phyloP scores from a whole-genome alignment of 2,113 vertebrate genomes.

The Mobula birostris region DNA sequence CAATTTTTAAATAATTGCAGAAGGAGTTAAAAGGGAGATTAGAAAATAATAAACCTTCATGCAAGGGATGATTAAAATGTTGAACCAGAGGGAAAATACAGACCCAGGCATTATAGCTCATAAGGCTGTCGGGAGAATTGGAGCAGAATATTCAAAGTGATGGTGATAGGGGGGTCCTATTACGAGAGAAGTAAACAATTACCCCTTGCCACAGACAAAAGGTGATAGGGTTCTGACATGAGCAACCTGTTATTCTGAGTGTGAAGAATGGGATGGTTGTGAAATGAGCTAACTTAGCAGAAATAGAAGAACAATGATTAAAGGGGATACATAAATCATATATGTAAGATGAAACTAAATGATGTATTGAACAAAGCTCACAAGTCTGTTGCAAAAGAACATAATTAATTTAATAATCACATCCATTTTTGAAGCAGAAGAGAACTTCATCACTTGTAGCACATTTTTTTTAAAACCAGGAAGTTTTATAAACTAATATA shows the following conservation, averaged over 20 bases:
- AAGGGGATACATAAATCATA: neutral
- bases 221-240: neutral
- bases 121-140: too few species aligned
- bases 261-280: neutral
- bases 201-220: too few species aligned
- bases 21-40: neutral
- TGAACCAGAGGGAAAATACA: neutral
- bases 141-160: too few species aligned
- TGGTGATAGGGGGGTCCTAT: too few species aligned
- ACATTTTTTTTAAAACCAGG: neutral
- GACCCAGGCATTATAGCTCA: neutral
- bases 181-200: too few species aligned
- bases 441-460: too few species aligned
- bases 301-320: neutral
- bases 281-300: neutral
- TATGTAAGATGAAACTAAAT: neutral
- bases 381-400: neutral
- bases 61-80: neutral
- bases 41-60: slow-evolving; percentile 1
- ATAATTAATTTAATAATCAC: neutral
- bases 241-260: neutral
- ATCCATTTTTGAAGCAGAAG: neutral
- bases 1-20: slow-evolving; percentile 7
- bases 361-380: neutral
- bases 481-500: neutral